Conservation (phyloP, 2,797 vertebrate species). For the Dipus sagitta region DNA sequence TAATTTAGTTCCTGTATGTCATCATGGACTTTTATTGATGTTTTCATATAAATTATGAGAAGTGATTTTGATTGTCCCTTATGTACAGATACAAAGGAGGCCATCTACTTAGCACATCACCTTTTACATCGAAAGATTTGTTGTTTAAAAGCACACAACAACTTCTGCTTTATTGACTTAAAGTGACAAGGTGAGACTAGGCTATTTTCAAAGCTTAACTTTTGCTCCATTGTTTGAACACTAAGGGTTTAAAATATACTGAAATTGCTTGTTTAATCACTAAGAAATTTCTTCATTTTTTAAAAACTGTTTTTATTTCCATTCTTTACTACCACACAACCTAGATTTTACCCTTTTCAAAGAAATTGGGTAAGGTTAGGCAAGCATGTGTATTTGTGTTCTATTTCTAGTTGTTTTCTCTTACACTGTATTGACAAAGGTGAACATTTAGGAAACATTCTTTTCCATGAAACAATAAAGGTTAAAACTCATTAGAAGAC, state of each 20-base stretch:
- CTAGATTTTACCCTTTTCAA: constrained; percentile 29
- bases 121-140: background rate
- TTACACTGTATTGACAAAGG: background rate
- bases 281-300: constrained; percentile 57
- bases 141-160: constrained; percentile 48
- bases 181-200: background rate
- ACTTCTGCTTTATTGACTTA: constrained; percentile 18
- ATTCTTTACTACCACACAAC: constrained; percentile 25
- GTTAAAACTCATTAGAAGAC: constrained; percentile 29
- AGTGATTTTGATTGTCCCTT: too few species aligned
- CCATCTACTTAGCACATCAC: background rate
- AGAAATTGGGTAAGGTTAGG: background rate
- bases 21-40: too few species aligned
- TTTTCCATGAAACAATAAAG: constrained; percentile 44
- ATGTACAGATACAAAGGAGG: too few species aligned
- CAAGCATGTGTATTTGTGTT: background rate
- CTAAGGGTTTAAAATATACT: constrained; percentile 47
- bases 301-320: constrained; percentile 17
- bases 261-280: constrained; percentile 5
- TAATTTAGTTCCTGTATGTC: too few species aligned
- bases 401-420: constrained; percentile 18
- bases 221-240: constrained; percentile 68
- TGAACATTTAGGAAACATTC: background rate
- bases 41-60: too few species aligned
- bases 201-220: constrained; percentile 48